Evolutionary conservation across 1,140 invertebrate genomes (phyloP).

Genomic region (Steinernema feltiae): DNA sequence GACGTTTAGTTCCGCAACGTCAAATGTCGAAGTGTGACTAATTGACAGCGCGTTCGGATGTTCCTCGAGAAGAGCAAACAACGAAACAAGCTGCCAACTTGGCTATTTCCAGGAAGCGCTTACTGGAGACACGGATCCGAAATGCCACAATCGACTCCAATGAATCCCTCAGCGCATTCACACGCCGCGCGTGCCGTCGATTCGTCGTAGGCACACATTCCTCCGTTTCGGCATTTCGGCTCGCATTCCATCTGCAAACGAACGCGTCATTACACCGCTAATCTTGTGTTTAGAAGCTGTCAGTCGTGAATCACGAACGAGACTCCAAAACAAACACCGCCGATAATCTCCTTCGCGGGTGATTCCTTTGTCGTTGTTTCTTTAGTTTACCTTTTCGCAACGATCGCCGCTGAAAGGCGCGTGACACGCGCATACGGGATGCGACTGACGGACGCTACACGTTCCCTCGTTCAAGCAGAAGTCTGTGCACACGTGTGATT

Average conservation of each 20-base stretch:
- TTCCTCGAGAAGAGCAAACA: not conserved
- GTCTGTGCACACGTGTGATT: slow-evolving; percentile 31
- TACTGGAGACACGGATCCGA: slow-evolving; percentile 38
- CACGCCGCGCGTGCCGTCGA: slow-evolving; percentile 28
- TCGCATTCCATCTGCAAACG: slow-evolving; percentile 29
- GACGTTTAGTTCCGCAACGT: no score
- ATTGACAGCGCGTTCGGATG: no score
- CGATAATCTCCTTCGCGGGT: not conserved
- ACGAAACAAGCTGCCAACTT: not conserved
- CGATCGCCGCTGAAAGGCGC: slow-evolving; percentile 12
- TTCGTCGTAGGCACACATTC: slow-evolving; percentile 19
- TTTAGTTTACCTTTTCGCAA: slow-evolving; percentile 22
- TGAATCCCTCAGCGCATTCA: slow-evolving; percentile 34
- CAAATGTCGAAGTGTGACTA: no score
- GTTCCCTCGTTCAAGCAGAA: slow-evolving; percentile 33
- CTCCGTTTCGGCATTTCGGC: slow-evolving; percentile 22
- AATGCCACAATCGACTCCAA: slow-evolving; percentile 41
- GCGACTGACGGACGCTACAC: slow-evolving; percentile 19
- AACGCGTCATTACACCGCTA: not conserved
- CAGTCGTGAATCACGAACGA: not conserved
- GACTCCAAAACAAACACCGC: not conserved
- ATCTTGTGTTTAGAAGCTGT: not conserved
- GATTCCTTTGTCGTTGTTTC: not conserved
- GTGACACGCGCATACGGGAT: slow-evolving; percentile 3
- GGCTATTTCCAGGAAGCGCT: slow-evolving; percentile 1